A percentile compares a stretch with the other conserved stretches of the same genome.
These are phyloP conservation scores for Sipha flava DNA, from an alignment of 1,140 invertebrate species.

Conservation along the genomic window DNA sequence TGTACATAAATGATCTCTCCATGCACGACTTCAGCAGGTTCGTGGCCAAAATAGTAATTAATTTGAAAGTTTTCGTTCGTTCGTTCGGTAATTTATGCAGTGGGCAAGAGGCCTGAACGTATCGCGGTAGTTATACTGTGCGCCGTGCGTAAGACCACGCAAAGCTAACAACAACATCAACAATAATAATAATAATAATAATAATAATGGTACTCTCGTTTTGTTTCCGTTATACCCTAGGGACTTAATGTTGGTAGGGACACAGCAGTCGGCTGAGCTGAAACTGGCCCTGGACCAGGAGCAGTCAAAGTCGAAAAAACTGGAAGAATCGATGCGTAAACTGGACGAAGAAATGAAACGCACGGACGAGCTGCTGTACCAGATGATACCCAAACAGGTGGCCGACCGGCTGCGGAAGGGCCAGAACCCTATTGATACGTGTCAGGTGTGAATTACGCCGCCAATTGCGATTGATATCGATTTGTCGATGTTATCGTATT, in stretches of 20 bases:
- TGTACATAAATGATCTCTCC: conserved; percentile 94
- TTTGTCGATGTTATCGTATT: too few relatives aligned
- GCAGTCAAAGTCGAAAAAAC: conserved; percentile 89
- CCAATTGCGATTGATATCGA: too few relatives aligned
- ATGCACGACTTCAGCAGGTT: conserved; percentile 96
- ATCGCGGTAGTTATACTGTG: too few relatives aligned
- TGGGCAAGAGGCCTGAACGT: too few relatives aligned
- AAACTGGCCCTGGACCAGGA: conserved; percentile 93
- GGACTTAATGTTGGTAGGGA: conserved; percentile 91
- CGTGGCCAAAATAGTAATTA: conserved; percentile 26
- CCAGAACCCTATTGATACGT: conserved; percentile 88
- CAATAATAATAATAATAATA: too few relatives aligned
- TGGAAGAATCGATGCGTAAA: conserved; percentile 93
- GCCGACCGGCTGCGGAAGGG: conserved; percentile 84
- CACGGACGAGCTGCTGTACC: conserved; percentile 90
- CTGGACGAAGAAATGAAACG: conserved; percentile 91
- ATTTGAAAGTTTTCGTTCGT: neutral
- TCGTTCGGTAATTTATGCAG: too few relatives aligned
- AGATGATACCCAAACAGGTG: conserved; percentile 97
- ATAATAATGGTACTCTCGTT: too few relatives aligned
- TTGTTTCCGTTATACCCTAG: conserved; percentile 45
- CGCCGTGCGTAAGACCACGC: too few relatives aligned
- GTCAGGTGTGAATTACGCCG: conserved; percentile 63
- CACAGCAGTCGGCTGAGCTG: conserved; percentile 92
- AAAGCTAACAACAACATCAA: too few relatives aligned